These are phyloP conservation scores for Eleginops maclovinus DNA, from an alignment of 2,113 vertebrate genomes.

Conservation along the genomic window DNA sequence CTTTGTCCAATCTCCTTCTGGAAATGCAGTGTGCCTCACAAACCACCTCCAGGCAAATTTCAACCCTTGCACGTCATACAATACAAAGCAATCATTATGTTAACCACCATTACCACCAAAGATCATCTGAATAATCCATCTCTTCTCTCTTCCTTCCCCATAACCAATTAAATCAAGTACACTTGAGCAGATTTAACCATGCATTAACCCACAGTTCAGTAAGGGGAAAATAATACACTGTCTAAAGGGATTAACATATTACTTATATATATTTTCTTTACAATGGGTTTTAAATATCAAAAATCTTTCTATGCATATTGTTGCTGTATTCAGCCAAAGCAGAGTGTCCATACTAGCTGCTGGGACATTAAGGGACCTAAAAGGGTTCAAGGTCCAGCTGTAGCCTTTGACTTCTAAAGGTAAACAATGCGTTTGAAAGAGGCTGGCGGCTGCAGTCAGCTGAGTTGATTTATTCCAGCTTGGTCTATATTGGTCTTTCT, in stretches of 20 bases:
- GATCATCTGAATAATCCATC: background rate
- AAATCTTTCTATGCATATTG: no score
- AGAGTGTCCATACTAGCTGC: background rate
- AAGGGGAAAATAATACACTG: no score
- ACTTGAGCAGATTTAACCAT: background rate
- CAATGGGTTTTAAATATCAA: no score
- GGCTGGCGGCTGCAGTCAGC: conserved; percentile 39
- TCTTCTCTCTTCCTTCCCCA: conserved; percentile 1
- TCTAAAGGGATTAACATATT: no score
- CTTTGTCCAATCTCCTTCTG: background rate
- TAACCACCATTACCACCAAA: background rate
- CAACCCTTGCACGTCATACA: conserved; percentile 15
- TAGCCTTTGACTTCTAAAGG: conserved; percentile 15
- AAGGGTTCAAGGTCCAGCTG: background rate
- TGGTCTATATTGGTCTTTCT: conserved; percentile 63
- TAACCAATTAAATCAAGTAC: background rate
- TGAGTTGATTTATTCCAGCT: conserved; percentile 51
- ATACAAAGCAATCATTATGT: conserved; percentile 16
- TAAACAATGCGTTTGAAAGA: conserved; percentile 54
- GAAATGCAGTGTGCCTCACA: conserved; percentile 11
- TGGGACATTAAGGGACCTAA: background rate
- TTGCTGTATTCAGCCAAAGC: no score
- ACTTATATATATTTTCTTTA: no score
- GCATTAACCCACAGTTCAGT: background rate
- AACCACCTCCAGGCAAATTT: conserved; percentile 27